Percentiles rank a stretch among this genome's conserved stretches.
These are phyloP conservation scores for Acanthornis magna DNA, from an alignment of 2,797 vertebrate genomes.

Conservation along the genomic window DNA sequence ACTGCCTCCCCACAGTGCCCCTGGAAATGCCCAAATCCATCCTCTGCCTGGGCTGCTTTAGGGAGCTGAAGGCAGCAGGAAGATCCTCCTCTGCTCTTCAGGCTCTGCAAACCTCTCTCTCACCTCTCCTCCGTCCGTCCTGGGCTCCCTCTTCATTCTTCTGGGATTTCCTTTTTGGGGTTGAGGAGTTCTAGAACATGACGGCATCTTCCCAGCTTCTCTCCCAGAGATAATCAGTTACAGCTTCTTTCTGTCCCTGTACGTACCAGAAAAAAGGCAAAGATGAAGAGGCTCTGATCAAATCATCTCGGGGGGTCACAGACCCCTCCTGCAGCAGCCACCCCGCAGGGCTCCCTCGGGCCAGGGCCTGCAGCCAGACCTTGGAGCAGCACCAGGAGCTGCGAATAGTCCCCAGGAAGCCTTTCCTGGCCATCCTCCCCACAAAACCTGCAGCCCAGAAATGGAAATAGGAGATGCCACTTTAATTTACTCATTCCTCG, in stretches of 20 bases:
- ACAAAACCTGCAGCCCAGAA: background rate
- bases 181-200: background rate
- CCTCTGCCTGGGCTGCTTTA: accelerated
- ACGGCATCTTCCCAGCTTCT: background rate
- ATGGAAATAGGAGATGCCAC: background rate
- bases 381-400: background rate
- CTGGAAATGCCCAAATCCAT: accelerated
- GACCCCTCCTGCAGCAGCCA: background rate
- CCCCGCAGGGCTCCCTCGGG: too few species aligned
- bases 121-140: background rate
- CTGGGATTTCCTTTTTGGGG: too few species aligned
- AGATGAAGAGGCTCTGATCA: background rate
- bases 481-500: background rate
- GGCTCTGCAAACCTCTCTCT: background rate
- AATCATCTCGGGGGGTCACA: background rate
- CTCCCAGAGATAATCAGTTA: background rate
- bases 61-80: background rate
- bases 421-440: background rate
- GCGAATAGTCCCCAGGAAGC: background rate
- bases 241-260: background rate
- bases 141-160: background rate
- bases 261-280: background rate
- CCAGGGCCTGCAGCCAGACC: too few species aligned
- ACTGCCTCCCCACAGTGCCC: accelerated
- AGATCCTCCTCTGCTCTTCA: accelerated